phyloP scores from a whole-genome alignment of 2,797 vertebrate species.

The Acrocephalus scirpaceus region DNA sequence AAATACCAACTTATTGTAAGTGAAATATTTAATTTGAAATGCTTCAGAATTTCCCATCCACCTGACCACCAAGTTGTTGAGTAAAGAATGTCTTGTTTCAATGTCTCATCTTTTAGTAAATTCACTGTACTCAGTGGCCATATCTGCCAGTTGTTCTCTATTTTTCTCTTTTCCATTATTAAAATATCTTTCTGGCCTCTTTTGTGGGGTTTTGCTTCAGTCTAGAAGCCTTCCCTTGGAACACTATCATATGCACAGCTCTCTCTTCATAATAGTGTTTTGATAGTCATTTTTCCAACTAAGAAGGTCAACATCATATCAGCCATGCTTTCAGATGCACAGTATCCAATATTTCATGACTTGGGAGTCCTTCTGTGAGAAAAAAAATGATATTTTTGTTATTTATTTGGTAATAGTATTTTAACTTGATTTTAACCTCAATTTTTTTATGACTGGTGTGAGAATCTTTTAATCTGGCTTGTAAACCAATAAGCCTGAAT shows the following conservation, averaged over 20 bases:
- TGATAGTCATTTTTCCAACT: background rate
- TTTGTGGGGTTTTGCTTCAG: background rate
- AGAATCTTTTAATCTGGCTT: background rate
- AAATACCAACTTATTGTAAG: background rate
- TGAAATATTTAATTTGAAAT: background rate
- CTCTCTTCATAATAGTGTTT: background rate
- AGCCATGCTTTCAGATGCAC: background rate
- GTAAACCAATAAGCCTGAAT: background rate
- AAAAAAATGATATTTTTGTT: background rate
- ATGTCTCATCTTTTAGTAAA: background rate
- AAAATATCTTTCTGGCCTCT: background rate
- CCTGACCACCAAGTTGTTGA: background rate
- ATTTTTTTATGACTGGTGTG: background rate
- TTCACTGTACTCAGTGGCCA: background rate
- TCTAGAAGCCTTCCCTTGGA: background rate
- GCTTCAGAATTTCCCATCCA: background rate
- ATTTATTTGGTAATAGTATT: background rate
- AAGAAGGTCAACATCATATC: background rate
- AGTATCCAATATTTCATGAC: background rate
- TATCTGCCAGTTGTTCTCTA: background rate
- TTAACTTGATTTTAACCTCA: background rate
- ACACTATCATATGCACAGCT: background rate
- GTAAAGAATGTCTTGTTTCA: background rate
- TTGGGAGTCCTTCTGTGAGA: background rate
- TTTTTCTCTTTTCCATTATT: background rate